These are phyloP conservation scores for Craniophora ligustri DNA, from an alignment of 2,888 invertebrate genomes.

Conservation along the genomic window DNA sequence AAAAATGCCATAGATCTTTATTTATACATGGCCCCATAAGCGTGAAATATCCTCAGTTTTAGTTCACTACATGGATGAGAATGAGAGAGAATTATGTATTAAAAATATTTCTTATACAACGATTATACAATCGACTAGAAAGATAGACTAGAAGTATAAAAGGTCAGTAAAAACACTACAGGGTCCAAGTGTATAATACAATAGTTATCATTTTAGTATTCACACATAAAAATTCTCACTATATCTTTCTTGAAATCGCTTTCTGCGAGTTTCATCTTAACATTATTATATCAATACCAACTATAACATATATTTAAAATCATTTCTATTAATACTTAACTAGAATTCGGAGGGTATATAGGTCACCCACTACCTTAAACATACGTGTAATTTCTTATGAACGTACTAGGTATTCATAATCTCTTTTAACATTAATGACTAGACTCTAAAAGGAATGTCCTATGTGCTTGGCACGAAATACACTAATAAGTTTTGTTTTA, in stretches of 20 bases:
- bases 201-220: constrained; percentile 62
- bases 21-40: constrained; percentile 15
- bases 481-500: constrained; percentile 43
- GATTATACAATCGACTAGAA: constrained; percentile 64
- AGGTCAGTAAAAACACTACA: constrained; percentile 85
- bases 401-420: constrained; percentile 43
- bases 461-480: constrained; percentile 73
- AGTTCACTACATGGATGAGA: constrained; percentile 23
- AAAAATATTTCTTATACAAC: constrained; percentile 38
- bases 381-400: constrained; percentile 49
- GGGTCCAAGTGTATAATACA: constrained; percentile 80
- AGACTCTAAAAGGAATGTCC: constrained; percentile 51
- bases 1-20: background rate
- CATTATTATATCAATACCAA: constrained; percentile 36
- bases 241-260: constrained; percentile 79
- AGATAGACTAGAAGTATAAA: constrained; percentile 82
- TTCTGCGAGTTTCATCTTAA: constrained; percentile 53
- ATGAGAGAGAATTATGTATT: constrained; percentile 22
- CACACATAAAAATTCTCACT: constrained; percentile 76
- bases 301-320: constrained; percentile 60
- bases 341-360: constrained; percentile 80
- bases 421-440: constrained; percentile 59
- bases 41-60: constrained; percentile 18
- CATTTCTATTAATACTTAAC: constrained; percentile 61
- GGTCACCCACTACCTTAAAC: constrained; percentile 67